Evolutionary conservation across 1,140 invertebrate species (phyloP).

Genomic region (Formica selysi): DNA sequence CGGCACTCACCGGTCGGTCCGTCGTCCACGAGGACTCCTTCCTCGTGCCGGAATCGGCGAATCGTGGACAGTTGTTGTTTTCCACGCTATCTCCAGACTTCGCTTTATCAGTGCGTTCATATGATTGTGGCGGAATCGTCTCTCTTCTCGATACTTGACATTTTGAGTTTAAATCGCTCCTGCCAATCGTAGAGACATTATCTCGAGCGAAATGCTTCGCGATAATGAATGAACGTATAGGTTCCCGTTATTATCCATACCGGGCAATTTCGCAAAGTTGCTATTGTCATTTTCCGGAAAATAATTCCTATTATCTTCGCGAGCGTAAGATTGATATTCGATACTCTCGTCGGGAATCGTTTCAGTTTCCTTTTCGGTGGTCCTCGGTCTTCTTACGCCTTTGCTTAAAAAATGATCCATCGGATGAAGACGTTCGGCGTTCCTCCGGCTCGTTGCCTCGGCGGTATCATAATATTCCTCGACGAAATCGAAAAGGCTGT

Average conservation of each 20-base stretch:
- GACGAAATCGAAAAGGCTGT: conserved; percentile 76
- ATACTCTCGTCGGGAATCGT: background rate
- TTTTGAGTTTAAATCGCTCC: background rate
- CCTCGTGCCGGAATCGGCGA: background rate
- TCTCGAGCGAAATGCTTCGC: background rate
- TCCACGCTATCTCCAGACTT: background rate
- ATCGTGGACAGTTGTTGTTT: background rate
- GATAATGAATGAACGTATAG: no score
- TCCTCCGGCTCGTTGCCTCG: conserved; percentile 55
- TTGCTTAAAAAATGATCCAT: conserved; percentile 80
- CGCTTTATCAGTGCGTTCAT: background rate
- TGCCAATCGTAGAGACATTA: background rate
- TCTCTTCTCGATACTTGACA: background rate
- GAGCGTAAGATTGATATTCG: background rate
- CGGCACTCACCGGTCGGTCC: conserved; percentile 1
- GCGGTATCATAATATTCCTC: conserved; percentile 70
- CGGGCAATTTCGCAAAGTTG: background rate
- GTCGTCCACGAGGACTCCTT: background rate
- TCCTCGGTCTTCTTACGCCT: conserved; percentile 56
- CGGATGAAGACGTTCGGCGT: conserved; percentile 71
- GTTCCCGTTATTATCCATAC: conserved; percentile 41
- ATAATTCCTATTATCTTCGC: background rate
- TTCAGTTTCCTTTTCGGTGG: conserved; percentile 64
- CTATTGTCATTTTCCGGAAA: background rate
- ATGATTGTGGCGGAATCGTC: background rate